Conservation (phyloP, 2,797 vertebrate species). For the Botia kubotai region DNA sequence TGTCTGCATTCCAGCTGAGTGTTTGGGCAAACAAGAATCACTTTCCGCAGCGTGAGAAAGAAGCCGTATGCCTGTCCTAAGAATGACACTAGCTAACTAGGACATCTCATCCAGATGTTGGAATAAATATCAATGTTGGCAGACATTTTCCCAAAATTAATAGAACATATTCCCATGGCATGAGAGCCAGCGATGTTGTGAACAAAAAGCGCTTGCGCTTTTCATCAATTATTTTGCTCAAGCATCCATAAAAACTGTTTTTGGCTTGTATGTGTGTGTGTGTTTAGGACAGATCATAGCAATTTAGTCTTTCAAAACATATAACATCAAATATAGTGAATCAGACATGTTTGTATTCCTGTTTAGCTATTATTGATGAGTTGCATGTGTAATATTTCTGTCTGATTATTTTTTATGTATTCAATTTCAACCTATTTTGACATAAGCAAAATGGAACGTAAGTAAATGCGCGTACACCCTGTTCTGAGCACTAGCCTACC, state of each 20-base stretch:
- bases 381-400: constrained; percentile 2
- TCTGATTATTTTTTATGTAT: constrained; percentile 11
- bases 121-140: not conserved
- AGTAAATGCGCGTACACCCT: not conserved
- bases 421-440: not conserved
- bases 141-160: not conserved
- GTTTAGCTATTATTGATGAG: constrained; percentile 2
- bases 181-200: not conserved
- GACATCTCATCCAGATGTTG: constrained; percentile 32
- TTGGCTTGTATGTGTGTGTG: constrained; percentile 3
- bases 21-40: constrained; percentile 46
- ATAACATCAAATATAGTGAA: not conserved
- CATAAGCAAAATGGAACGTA: not conserved
- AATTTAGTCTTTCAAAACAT: not conserved
- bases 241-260: not conserved
- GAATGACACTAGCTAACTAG: not conserved
- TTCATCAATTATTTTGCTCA: not conserved
- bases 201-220: not conserved
- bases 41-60: constrained; percentile 42
- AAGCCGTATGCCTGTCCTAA: constrained; percentile 29
- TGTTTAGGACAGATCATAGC: not conserved
- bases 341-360: not conserved
- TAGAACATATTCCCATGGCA: not conserved
- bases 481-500: not conserved
- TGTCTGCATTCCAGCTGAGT: constrained; percentile 60